Evolutionary conservation across 2,113 vertebrate genomes (phyloP).

Genomic region (rabbit (Oryctolagus cuniculus)): DNA sequence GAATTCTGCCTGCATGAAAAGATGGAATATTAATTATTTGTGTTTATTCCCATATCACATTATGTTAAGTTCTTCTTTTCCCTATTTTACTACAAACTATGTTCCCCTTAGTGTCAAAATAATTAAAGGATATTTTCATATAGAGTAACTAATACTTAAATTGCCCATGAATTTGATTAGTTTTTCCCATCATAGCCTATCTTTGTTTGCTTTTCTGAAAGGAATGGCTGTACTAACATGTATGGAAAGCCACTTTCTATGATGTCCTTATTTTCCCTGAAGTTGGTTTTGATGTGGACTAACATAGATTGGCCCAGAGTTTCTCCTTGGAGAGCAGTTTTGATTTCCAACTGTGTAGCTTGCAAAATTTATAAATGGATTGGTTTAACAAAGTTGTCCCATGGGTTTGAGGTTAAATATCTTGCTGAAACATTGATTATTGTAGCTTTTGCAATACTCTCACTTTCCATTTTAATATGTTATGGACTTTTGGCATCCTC

Average conservation of each 20-base stretch:
- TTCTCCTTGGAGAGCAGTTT: constrained; percentile 6
- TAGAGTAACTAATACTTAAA: constrained; percentile 25
- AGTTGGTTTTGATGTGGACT: not conserved
- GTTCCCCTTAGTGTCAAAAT: not conserved
- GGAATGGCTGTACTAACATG: not conserved
- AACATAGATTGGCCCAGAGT: not conserved
- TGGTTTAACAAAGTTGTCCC: not conserved
- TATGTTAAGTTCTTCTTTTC: not conserved
- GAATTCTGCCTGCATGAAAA: constrained; percentile 3
- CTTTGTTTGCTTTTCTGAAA: not conserved
- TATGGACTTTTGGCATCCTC: not conserved
- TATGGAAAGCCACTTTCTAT: not conserved
- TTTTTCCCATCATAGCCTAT: not conserved
- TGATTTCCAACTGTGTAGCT: constrained; percentile 30
- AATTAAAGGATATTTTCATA: not conserved
- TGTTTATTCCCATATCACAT: not conserved
- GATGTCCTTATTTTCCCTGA: not conserved
- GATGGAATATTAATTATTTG: not conserved
- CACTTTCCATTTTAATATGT: not conserved
- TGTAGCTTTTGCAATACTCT: not conserved
- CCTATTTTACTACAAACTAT: not conserved
- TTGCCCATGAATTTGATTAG: not conserved
- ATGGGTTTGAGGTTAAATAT: constrained; percentile 7
- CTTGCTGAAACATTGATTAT: constrained; percentile 45
- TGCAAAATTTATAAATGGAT: constrained; percentile 33